Evolutionary conservation across 2,888 invertebrate species (phyloP).

Genomic region (Plusia festucae): DNA sequence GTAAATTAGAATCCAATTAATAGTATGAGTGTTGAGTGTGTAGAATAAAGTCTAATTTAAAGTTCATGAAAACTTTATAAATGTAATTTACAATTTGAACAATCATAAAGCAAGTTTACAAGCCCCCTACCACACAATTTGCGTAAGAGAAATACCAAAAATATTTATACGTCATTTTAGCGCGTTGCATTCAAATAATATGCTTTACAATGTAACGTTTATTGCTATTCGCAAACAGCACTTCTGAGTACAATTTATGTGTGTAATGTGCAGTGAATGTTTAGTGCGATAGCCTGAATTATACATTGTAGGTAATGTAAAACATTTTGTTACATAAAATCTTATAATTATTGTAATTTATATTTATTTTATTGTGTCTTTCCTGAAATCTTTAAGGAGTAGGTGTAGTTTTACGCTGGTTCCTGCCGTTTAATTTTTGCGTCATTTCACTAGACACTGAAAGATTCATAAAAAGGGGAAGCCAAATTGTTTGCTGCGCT

Average conservation of each 20-base stretch:
- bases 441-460: too few relatives aligned
- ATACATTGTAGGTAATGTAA: conserved; percentile 3
- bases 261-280: conserved; percentile 10
- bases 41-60: too few relatives aligned
- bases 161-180: conserved; percentile 26
- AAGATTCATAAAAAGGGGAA: too few relatives aligned
- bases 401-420: background rate
- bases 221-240: conserved; percentile 39
- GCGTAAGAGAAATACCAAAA: conserved; percentile 13
- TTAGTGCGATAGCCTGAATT: background rate
- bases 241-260: conserved; percentile 25
- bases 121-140: conserved; percentile 5
- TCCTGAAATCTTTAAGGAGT: background rate
- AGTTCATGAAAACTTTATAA: too few relatives aligned
- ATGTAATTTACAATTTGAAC: background rate
- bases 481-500: too few relatives aligned
- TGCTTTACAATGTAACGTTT: conserved; percentile 25
- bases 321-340: background rate
- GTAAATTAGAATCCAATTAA: too few relatives aligned
- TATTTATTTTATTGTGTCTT: background rate
- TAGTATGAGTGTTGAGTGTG: too few relatives aligned
- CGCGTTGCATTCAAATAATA: conserved; percentile 22
- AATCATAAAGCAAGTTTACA: background rate
- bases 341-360: background rate
- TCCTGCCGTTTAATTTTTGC: too few relatives aligned